Evolutionary conservation across 2,797 vertebrate genomes (phyloP), one percentile per base, ranked within the genome.

Genomic region (Lepus oiostolus): DNA sequence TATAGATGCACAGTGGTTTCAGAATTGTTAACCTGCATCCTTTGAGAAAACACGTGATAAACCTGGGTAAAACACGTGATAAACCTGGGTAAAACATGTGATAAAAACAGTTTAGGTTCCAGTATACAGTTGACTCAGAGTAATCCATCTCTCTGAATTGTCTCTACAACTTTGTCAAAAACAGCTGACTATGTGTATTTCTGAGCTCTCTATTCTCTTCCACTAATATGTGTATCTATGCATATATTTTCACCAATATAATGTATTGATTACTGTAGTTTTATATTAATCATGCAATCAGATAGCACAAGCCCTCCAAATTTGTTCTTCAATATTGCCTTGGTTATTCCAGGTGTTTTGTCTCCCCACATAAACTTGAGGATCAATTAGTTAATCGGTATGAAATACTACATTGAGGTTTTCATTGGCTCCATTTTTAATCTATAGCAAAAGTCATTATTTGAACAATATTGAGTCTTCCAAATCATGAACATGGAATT

Each of bases 351-450:
- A 58, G 12, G 5, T 58, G 54, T 58, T 58, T 58, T 58, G 19
- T 19, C 54, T 58, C 54, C 19, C 6, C 54, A 58, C 4, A 58
- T 58, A 58, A 58, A 58, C 54, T 58, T 58, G 3, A 58, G 54
- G 19, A 58, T 58, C 42, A 58, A 70, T 70, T 70, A 70, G 32
- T 35, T 70, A n/a, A 70, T 70, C 7, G 9, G 38, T 30, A 30
- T 4, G 12, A 83, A 32, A 35, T 28, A 58, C 2, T 32, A 88
- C 7, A 70, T 17, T 80, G 62, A 21, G 3, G 42, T 63, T 80
- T 74, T 87, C 58, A 77, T 71, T 80, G 22, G 30, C 4, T n/a
- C 58, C 65, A 77, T 77, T 77, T 91, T 95, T n/a, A 77, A 88
- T 54, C 17, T 32, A 9, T 38, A 47, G 17, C 11, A 35, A 26